Percentiles rank a stretch among this genome's conserved stretches.
Evolutionary conservation across 1,140 invertebrate genomes (phyloP).

Genomic region (Eueides isabella): DNA sequence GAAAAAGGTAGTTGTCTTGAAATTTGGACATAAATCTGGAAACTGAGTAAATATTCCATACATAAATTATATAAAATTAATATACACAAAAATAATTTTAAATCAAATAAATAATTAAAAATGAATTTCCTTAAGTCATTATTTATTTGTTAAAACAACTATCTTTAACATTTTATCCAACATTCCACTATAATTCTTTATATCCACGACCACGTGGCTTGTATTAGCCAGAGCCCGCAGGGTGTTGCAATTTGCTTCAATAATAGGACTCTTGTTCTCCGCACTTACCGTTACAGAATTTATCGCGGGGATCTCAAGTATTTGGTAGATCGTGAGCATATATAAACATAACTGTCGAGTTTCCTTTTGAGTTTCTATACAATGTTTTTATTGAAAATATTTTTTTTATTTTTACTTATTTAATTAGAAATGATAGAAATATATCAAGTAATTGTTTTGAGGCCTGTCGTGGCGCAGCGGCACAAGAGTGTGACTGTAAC

Average conservation of each 20-base stretch:
- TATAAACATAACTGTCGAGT: slow-evolving; percentile 18
- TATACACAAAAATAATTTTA: too few species aligned
- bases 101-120: too few species aligned
- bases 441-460: too few species aligned
- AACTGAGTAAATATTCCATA: too few species aligned
- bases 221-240: slow-evolving; percentile 52
- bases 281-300: slow-evolving; percentile 51
- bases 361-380: neutral
- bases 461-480: too few species aligned
- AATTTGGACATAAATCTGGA: too few species aligned
- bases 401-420: neutral
- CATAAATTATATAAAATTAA: too few species aligned
- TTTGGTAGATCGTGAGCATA: slow-evolving; percentile 22
- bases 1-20: too few species aligned
- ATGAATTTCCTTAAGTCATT: neutral
- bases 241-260: slow-evolving; percentile 71
- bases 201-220: slow-evolving; percentile 37
- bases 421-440: too few species aligned
- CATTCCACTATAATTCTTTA: slow-evolving; percentile 25
- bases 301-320: slow-evolving; percentile 33
- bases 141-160: neutral
- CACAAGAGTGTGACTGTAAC: too few species aligned
- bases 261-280: slow-evolving; percentile 59
- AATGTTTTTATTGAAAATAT: neutral
- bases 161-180: neutral